Evolutionary conservation across 1,140 invertebrate genomes (phyloP).

Genomic region (Heliconius eleuchia): DNA sequence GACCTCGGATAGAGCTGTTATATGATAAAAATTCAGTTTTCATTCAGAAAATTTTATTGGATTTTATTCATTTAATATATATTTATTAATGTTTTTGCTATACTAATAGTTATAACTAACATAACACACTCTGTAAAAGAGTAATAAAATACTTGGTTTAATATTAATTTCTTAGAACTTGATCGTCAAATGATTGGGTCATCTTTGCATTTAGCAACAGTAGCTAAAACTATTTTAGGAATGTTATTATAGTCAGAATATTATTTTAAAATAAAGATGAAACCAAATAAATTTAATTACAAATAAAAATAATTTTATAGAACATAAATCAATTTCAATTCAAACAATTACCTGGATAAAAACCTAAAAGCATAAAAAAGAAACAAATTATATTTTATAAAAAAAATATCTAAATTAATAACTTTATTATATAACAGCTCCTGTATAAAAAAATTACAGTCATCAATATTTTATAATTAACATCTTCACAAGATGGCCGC

Average conservation of each 20-base stretch:
- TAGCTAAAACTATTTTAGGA: neutral
- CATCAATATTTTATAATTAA: neutral
- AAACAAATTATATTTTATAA: neutral
- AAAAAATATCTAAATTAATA: neutral
- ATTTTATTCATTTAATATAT: neutral
- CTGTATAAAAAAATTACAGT: neutral
- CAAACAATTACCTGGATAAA: too few relatives aligned
- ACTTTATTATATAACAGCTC: slow-evolving; percentile 9
- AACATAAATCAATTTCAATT: too few relatives aligned
- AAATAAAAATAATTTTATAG: neutral
- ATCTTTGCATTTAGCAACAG: neutral
- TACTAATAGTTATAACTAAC: too few relatives aligned
- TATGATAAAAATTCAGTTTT: neutral
- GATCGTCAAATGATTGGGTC: neutral
- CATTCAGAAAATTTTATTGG: neutral
- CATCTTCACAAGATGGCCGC: neutral
- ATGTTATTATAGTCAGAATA: neutral
- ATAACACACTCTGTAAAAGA: too few relatives aligned
- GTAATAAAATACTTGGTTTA: too few relatives aligned
- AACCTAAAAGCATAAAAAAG: neutral
- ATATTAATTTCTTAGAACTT: neutral
- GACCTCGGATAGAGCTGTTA: neutral
- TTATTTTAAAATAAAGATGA: neutral
- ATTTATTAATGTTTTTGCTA: neutral
- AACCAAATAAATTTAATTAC: neutral